phyloP scores from a whole-genome alignment of 2,888 invertebrate species.

The Lithophane ornitopus region DNA sequence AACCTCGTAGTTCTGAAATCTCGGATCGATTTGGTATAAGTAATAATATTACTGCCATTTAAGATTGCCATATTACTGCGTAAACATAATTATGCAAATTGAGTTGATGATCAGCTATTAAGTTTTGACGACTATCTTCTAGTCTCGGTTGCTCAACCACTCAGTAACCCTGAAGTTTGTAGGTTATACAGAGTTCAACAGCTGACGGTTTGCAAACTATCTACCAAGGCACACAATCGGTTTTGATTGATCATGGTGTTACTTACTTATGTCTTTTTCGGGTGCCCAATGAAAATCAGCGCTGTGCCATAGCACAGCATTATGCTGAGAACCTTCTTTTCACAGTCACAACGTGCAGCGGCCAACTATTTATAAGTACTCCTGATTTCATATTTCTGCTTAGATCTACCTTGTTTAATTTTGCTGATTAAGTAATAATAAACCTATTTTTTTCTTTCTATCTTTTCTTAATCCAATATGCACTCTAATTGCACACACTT shows the following conservation, averaged over 20 bases:
- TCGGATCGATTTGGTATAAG: background rate
- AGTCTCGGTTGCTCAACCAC: conserved; percentile 22
- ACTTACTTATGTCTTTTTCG: background rate
- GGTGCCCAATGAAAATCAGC: too few relatives aligned
- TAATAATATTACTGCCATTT: background rate
- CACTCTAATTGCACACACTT: background rate
- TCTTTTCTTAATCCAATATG: too few relatives aligned
- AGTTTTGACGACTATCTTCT: background rate
- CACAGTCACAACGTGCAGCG: too few relatives aligned
- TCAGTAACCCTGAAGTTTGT: conserved; percentile 24
- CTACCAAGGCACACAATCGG: too few relatives aligned
- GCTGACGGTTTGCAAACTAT: background rate
- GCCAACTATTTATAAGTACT: too few relatives aligned
- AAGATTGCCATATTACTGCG: background rate
- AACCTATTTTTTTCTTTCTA: too few relatives aligned
- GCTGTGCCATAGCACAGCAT: too few relatives aligned
- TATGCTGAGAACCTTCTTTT: too few relatives aligned
- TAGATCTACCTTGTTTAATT: too few relatives aligned
- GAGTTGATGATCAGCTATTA: background rate
- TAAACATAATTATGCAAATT: background rate
- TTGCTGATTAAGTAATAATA: too few relatives aligned
- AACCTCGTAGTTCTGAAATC: background rate
- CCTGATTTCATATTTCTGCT: too few relatives aligned
- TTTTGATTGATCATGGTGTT: background rate
- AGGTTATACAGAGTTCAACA: background rate